phyloP scores from a whole-genome alignment of 2,797 vertebrate genomes.

The Thamnophis elegans region DNA sequence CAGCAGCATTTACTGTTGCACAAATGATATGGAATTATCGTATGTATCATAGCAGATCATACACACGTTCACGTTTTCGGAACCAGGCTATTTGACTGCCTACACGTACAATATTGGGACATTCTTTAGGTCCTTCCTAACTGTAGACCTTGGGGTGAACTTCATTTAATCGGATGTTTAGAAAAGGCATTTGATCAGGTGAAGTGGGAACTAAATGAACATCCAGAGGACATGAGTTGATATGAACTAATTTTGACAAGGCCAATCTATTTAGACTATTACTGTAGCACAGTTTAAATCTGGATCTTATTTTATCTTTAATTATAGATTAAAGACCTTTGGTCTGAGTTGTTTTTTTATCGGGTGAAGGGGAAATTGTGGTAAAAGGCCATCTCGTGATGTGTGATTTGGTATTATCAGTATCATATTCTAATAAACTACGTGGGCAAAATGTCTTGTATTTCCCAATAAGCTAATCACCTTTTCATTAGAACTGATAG shows the following conservation, averaged over 20 bases:
- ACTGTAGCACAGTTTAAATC: neutral
- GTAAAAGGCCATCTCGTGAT: neutral
- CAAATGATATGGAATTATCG: neutral
- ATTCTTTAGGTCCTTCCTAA: neutral
- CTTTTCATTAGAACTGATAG: neutral
- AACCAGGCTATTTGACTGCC: neutral
- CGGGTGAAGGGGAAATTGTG: no score
- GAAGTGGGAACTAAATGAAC: neutral
- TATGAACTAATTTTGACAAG: neutral
- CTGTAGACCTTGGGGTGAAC: neutral
- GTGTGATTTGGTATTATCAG: neutral
- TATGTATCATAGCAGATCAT: neutral
- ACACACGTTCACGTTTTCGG: neutral
- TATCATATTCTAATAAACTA: neutral
- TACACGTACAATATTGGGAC: no score
- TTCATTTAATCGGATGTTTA: neutral
- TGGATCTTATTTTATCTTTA: neutral
- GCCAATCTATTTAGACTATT: neutral
- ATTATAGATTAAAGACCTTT: neutral
- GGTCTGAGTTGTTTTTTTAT: neutral
- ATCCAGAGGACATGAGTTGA: neutral
- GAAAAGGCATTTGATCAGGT: neutral
- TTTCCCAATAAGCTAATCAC: neutral
- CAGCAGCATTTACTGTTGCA: neutral
- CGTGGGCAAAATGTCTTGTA: neutral